These are phyloP conservation scores for Tenthredo mesomela DNA, from an alignment of 2,888 invertebrate genomes.

Conservation along the genomic window DNA sequence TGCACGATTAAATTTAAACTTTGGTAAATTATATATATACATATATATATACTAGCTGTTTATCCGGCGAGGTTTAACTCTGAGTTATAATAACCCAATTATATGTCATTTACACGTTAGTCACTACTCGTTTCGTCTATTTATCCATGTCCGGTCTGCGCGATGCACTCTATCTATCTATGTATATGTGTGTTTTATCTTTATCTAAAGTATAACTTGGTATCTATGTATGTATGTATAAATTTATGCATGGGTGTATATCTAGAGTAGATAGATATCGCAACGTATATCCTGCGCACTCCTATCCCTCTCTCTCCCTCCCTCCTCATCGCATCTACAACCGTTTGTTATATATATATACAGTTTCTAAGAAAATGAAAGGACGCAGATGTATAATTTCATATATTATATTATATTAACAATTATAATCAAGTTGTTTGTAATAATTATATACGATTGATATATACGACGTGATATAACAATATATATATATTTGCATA, in stretches of 20 bases:
- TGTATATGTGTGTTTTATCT: constrained; percentile 17
- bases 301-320: no score
- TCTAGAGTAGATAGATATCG: not conserved
- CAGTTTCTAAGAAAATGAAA: constrained; percentile 5
- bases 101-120: constrained; percentile 73
- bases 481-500: no score
- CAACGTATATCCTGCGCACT: not conserved
- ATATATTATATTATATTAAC: not conserved
- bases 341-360: not conserved
- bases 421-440: not conserved
- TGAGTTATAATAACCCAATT: constrained; percentile 72
- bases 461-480: not conserved
- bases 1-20: not conserved
- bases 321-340: no score
- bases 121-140: constrained; percentile 67
- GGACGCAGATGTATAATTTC: not conserved
- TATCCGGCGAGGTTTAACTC: constrained; percentile 49
- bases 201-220: not conserved
- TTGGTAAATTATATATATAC: not conserved
- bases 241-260: not conserved
- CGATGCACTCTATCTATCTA: constrained; percentile 65
- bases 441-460: not conserved
- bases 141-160: constrained; percentile 70
- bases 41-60: not conserved
- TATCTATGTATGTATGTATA: not conserved